Percentiles rank a stretch among this genome's conserved stretches.
These are phyloP conservation scores for Dipodomys ordii DNA, from an alignment of 2,113 vertebrate genomes.

Conservation along the genomic window DNA sequence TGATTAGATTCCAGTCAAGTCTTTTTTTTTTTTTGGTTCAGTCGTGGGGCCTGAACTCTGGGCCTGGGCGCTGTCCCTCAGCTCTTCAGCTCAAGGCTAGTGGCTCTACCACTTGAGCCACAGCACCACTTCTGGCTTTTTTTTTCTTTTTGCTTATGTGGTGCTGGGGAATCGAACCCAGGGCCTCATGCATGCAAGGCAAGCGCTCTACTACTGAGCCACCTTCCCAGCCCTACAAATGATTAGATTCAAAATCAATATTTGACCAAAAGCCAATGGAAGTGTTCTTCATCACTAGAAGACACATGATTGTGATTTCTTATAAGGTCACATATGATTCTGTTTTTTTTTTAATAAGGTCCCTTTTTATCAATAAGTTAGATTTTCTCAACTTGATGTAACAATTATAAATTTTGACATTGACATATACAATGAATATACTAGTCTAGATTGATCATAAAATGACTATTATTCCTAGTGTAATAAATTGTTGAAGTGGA, in stretches of 20 bases:
- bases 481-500: slow-evolving; percentile 49
- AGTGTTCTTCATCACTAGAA: background rate
- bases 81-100: too few species aligned
- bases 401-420: background rate
- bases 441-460: background rate
- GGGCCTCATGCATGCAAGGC: too few species aligned
- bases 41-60: too few species aligned
- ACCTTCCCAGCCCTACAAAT: background rate
- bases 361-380: background rate
- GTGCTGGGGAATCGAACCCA: too few species aligned
- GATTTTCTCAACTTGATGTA: slow-evolving; percentile 26
- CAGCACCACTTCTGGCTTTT: too few species aligned
- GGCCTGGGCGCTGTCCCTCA: too few species aligned
- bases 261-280: background rate
- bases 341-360: too few species aligned
- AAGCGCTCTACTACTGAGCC: too few species aligned
- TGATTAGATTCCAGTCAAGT: background rate
- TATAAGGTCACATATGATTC: too few species aligned
- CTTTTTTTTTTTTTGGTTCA: too few species aligned
- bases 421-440: background rate
- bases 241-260: background rate
- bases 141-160: too few species aligned
- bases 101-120: too few species aligned
- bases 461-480: background rate
- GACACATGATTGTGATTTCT: background rate